Conservation (phyloP, 1,140 invertebrate genomes). For the Aphidius ervi region DNA sequence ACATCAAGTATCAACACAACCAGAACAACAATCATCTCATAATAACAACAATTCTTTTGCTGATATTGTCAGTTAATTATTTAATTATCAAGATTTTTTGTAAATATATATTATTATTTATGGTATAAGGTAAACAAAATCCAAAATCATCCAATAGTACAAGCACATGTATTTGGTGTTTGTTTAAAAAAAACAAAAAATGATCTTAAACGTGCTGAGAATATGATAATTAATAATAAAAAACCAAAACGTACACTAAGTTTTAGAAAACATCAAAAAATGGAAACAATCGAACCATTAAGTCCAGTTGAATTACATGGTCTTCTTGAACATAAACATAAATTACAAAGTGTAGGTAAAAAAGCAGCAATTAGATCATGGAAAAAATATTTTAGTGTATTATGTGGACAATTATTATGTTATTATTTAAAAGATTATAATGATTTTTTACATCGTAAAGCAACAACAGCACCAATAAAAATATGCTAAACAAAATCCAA, state of each 20-base stretch:
- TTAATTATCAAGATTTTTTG: no score
- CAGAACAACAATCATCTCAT: no score
- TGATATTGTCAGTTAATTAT: no score
- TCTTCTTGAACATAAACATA: conserved; percentile 90
- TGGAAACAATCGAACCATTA: conserved; percentile 68
- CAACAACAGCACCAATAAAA: conserved; percentile 78
- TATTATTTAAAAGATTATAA: conserved; percentile 98
- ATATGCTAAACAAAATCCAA: conserved; percentile 92
- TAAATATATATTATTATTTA: no score
- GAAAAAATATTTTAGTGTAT: conserved; percentile 91
- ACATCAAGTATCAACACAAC: no score
- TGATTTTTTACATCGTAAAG: conserved; percentile 84
- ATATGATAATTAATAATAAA: conserved; percentile 74
- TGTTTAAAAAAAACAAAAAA: conserved; percentile 59
- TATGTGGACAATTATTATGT: conserved; percentile 93
- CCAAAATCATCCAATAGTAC: conserved; percentile 45
- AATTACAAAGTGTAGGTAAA: conserved; percentile 88
- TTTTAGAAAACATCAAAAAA: conserved; percentile 73
- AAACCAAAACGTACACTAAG: conserved; percentile 87
- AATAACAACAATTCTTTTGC: no score
- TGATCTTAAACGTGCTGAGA: conserved; percentile 79
- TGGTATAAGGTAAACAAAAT: conserved; percentile 25
- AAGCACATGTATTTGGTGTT: conserved; percentile 71
- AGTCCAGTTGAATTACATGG: conserved; percentile 91
- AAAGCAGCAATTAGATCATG: conserved; percentile 91